A percentile compares a stretch with the other conserved stretches of the same genome.
These are phyloP conservation scores for Brachypalpus laphriformis DNA, from an alignment of 2,888 invertebrate species.

Conservation along the genomic window DNA sequence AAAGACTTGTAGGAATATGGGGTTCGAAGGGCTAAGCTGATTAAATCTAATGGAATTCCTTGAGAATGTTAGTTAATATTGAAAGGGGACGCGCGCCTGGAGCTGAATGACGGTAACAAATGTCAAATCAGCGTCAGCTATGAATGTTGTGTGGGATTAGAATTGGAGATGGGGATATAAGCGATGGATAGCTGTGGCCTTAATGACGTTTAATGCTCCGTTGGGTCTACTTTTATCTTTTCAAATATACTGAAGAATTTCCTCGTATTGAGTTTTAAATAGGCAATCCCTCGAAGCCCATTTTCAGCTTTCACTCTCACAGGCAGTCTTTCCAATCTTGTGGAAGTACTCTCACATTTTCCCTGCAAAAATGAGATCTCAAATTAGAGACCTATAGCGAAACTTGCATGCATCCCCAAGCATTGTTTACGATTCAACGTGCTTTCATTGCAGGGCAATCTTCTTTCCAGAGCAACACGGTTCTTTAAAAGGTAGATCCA, in stretches of 20 bases:
- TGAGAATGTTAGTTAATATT: constrained; percentile 50
- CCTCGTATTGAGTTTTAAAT: not conserved
- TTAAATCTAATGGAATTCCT: constrained; percentile 68
- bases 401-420: too few relatives aligned
- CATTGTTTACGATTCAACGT: too few relatives aligned
- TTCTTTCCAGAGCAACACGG: too few relatives aligned
- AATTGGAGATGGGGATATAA: not conserved
- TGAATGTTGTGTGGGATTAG: not conserved
- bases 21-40: constrained; percentile 56
- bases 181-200: not conserved
- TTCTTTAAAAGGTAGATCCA: too few relatives aligned
- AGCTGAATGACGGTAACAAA: not conserved
- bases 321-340: too few relatives aligned
- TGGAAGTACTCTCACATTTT: too few relatives aligned
- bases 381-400: too few relatives aligned
- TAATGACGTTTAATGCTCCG: not conserved
- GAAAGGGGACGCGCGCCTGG: constrained; percentile 1
- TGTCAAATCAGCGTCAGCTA: constrained; percentile 18
- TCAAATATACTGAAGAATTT: not conserved
- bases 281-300: too few relatives aligned
- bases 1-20: constrained; percentile 14
- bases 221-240: too few relatives aligned
- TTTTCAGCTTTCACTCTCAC: too few relatives aligned
- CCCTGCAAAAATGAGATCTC: too few relatives aligned
- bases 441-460: too few relatives aligned